Conservation (phyloP, 2,797 vertebrate genomes). For the Liparis tanakae region DNA sequence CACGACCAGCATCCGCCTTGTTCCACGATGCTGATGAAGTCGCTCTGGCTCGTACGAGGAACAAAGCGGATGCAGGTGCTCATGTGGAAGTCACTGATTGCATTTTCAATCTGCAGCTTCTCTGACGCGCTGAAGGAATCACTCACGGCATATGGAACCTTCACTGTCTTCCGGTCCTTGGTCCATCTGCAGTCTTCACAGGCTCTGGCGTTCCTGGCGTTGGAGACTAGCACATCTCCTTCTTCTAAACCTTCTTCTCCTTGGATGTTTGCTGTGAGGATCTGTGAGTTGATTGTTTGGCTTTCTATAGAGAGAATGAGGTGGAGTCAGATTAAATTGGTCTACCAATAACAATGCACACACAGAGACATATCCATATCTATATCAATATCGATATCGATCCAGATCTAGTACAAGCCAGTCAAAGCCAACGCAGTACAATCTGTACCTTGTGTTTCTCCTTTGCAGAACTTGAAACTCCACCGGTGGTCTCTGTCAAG, state of each 20-base stretch:
- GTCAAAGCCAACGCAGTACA: neutral
- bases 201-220: neutral
- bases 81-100: neutral
- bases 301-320: neutral
- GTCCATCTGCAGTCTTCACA: constrained; percentile 17
- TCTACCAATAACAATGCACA: no score
- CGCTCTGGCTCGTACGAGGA: rapidly evolving
- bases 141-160: constrained; percentile 1
- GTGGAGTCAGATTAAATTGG: neutral
- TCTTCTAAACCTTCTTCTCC: rapidly evolving
- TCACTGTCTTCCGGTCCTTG: neutral
- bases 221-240: neutral
- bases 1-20: rapidly evolving
- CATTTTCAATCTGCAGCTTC: rapidly evolving
- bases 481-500: constrained; percentile 37
- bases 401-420: no score
- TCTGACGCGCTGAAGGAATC: neutral
- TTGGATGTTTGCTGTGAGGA: neutral
- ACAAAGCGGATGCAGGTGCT: constrained; percentile 30
- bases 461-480: constrained; percentile 44
- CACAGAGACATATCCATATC: no score
- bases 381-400: no score
- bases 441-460: neutral
- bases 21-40: constrained; percentile 22
- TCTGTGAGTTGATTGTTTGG: neutral